A percentile compares a stretch with the other conserved stretches of the same genome.
These are phyloP conservation scores for Colaptes auratus DNA, from an alignment of 2,113 vertebrate genomes.

Conservation along the genomic window DNA sequence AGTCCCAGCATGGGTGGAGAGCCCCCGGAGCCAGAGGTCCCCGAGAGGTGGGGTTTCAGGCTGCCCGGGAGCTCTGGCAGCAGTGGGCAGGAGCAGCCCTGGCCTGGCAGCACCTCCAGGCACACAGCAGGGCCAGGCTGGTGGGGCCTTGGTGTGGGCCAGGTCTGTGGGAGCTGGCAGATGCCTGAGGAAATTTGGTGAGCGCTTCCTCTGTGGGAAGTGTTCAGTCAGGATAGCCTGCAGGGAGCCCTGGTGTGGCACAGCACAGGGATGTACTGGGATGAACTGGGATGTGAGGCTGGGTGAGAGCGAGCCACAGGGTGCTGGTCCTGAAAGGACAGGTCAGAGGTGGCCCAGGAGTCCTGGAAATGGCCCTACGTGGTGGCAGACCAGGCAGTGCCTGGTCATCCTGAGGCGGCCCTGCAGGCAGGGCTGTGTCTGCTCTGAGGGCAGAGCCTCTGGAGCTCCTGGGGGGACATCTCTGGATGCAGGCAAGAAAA, in stretches of 20 bases:
- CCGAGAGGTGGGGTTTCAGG: background rate
- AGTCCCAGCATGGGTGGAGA: no score
- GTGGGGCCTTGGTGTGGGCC: background rate
- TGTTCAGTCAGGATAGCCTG: background rate
- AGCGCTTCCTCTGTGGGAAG: background rate
- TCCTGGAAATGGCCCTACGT: background rate
- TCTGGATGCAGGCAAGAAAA: background rate
- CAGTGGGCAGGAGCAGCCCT: background rate
- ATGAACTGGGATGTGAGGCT: background rate
- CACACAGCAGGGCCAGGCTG: background rate
- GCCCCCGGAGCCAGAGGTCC: background rate
- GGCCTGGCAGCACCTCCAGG: background rate
- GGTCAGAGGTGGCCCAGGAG: background rate
- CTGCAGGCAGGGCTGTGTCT: background rate
- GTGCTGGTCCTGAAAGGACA: background rate
- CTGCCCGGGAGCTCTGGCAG: background rate
- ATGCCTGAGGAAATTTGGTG: background rate
- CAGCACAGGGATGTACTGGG: background rate
- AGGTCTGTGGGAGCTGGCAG: background rate
- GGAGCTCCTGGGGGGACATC: background rate
- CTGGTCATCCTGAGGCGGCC: background rate
- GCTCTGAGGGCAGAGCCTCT: background rate
- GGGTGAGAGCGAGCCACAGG: background rate
- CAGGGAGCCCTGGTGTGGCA: background rate
- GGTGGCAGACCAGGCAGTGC: background rate